Conservation (phyloP, 2,888 invertebrate species). For the Caenorhabditis sp. region DNA sequence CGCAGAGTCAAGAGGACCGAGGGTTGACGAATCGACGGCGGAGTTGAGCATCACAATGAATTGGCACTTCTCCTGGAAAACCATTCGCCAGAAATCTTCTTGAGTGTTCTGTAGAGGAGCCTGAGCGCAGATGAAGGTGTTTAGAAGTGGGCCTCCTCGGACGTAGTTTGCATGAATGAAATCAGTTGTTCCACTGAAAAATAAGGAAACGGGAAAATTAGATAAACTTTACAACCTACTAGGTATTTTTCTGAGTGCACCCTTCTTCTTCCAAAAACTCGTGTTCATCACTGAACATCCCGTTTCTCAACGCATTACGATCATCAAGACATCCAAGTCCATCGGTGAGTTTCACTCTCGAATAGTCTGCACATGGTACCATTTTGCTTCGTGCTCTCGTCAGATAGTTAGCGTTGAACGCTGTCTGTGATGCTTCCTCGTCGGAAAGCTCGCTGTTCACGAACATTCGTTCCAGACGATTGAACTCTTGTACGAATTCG, state of each 20-base stretch:
- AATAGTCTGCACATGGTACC: conserved; percentile 68
- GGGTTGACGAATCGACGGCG: conserved; percentile 72
- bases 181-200: conserved; percentile 77
- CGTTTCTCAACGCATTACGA: conserved; percentile 43
- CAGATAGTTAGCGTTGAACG: conserved; percentile 78
- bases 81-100: conserved; percentile 80
- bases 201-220: conserved; percentile 20
- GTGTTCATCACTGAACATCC: conserved; percentile 61
- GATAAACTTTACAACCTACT: conserved; percentile 35
- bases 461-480: conserved; percentile 78
- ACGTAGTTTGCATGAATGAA: conserved; percentile 81
- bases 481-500: conserved; percentile 77
- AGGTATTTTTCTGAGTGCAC: conserved; percentile 28
- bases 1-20: conserved; percentile 68
- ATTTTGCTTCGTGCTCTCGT: conserved; percentile 77
- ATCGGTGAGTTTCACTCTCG: conserved; percentile 69
- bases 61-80: conserved; percentile 71
- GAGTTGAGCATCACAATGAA: conserved; percentile 81
- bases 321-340: conserved; percentile 62
- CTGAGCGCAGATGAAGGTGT: conserved; percentile 81
- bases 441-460: conserved; percentile 72
- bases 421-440: conserved; percentile 74
- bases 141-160: conserved; percentile 80
- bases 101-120: conserved; percentile 78
- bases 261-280: conserved; percentile 44